Base-by-base conservation (phyloP, 2,888 invertebrate genomes). In the Apotomis capreana region DNA sequence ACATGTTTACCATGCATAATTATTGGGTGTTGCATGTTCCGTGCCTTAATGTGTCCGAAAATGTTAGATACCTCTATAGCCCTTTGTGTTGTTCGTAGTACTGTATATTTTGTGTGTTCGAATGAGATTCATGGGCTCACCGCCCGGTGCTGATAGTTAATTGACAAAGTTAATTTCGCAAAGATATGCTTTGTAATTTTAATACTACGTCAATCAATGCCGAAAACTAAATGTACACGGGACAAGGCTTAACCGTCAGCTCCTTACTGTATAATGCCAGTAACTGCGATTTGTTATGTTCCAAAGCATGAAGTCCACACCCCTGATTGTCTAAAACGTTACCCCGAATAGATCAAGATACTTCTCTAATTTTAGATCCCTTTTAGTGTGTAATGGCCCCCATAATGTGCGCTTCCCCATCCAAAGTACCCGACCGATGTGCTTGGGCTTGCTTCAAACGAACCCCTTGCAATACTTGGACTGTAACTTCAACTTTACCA, bases 31-130 rank as follows among this genome's bases (percentile, higher is more conserved):
- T 93, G 93, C 93, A 93, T 93, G 93, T 88, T 89, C 89, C 90
- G 92, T 92, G 92, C 90, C 92, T 92, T 85, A 85, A 79, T 91
- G 92, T 93, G 87, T 89, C 91, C 89, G 83, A 89, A 83, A 84
- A 85, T 91, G 89, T 92, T 92, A 92, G 91, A 77, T 78, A 86
- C 87, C 87, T 90, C 85, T 87, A 87, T 91, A 91, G 91, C 83
- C 92, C 91, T 91, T 88, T 93, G 89, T 93, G 91, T 92, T 92
- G 90, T 90, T 88, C 81, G 91, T 92, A 92, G 92, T 84, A 81
- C 77, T 91, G 89, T 91, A 88, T 79, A 89, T 87, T 89, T 83
- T 87, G 82, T 89, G 87, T 89, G 83, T 84, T 83, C 83, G 81
- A 83, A 82, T 82, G 81, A 77, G 81, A 81, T 83, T 79, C 80